Evolutionary conservation across 2,888 invertebrate species (phyloP).

Genomic region (Melanotus villosus): DNA sequence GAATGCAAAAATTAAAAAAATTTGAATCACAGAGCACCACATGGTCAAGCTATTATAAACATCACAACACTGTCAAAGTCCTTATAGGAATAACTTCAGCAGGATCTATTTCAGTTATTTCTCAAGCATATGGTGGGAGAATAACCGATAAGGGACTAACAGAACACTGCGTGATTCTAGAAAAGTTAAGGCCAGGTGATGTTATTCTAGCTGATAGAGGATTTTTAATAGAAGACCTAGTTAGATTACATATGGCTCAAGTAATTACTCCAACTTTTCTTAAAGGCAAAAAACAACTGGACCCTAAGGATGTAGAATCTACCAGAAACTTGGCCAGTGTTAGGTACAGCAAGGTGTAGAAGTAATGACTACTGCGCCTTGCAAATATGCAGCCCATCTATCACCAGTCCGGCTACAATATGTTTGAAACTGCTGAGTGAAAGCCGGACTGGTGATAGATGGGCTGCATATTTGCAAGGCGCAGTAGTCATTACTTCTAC

Average conservation of each 20-base stretch:
- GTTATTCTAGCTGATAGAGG: constrained; percentile 22
- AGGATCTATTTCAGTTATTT: neutral
- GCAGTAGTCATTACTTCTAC: no score
- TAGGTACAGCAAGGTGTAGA: no score
- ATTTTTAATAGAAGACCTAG: constrained; percentile 17
- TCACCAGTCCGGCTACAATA: no score
- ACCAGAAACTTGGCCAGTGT: constrained; percentile 9
- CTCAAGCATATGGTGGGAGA: neutral
- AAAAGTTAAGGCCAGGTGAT: constrained; percentile 22
- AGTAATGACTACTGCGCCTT: no score
- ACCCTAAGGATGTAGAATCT: constrained; percentile 8
- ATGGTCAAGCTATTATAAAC: neutral
- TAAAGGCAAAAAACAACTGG: constrained; percentile 20
- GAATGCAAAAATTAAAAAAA: neutral
- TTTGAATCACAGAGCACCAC: neutral
- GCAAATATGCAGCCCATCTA: no score
- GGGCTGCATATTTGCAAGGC: no score
- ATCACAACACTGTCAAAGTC: constrained; percentile 1
- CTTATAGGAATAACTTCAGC: neutral
- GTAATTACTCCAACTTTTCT: constrained; percentile 21
- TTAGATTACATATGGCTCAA: constrained; percentile 6
- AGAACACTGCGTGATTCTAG: neutral
- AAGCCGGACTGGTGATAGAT: no score
- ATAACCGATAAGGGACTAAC: neutral
- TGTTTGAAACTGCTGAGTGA: no score